Conservation (phyloP, 1,140 invertebrate genomes). For the Apis laboriosa region DNA sequence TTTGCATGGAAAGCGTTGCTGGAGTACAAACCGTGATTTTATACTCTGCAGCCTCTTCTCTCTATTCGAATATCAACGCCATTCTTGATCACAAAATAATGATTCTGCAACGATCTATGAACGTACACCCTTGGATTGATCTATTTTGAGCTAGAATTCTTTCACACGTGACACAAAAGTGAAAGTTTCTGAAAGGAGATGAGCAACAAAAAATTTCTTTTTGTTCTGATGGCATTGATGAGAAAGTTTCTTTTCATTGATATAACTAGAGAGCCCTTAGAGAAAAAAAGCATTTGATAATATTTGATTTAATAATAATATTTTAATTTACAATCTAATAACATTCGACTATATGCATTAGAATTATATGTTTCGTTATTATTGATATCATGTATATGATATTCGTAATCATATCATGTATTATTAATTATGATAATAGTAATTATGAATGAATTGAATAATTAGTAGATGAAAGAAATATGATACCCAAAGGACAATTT, state of each 20-base stretch:
- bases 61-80: background rate
- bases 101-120: background rate
- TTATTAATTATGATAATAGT: too few species aligned
- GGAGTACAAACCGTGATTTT: slow-evolving; percentile 34
- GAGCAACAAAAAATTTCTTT: background rate
- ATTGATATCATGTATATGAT: too few species aligned
- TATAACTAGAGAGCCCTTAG: too few species aligned
- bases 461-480: too few species aligned
- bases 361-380: too few species aligned
- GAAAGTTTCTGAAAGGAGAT: background rate
- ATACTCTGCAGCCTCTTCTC: background rate
- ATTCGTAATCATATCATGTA: too few species aligned
- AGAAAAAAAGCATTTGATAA: too few species aligned
- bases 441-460: too few species aligned
- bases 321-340: too few species aligned
- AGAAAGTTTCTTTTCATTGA: background rate
- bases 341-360: too few species aligned
- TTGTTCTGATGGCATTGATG: background rate
- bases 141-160: background rate
- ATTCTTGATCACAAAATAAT: slow-evolving; percentile 17
- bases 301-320: too few species aligned
- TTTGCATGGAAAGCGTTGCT: slow-evolving; percentile 52
- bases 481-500: too few species aligned
- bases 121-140: background rate
- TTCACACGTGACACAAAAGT: background rate